Evolutionary conservation across 2,797 vertebrate species (phyloP), one percentile per base, ranked within the genome.

Genomic region (Paedocypris micromegethes): DNA sequence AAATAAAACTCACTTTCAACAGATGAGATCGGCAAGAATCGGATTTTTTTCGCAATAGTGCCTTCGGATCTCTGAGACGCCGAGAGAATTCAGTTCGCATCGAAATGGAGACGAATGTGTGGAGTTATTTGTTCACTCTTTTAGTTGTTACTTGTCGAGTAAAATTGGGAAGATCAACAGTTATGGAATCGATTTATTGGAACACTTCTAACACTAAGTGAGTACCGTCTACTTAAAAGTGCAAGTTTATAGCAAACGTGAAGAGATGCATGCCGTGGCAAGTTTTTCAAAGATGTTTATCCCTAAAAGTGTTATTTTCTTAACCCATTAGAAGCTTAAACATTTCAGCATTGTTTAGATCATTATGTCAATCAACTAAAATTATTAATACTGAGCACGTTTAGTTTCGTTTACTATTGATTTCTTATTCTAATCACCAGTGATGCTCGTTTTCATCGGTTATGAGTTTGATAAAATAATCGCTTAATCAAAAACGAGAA

Each of bases 151-250:
- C 54, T 5, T 74, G 74, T 47, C 48, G 68, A 47, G 49, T 69
- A 3, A 72, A 69, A 63, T 40, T 72, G 62, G 6, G 58, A 55
- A 68, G 79, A 9, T 84, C 87, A n/a, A 70, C 79, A 74, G 83
- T 86, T 39, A 76, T 91, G 79, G 88, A 89, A 61, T 86, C 88
- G 41, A 73, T 90, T 80, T 85, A 84, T 75, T 91, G 90, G 90
- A 90, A 87, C 73, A 83, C 81, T 61, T 86, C 88, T 64, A 89
- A 90, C 50, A 67, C 82, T n/a, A 88, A 87, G 90, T 91, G 81
- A 85, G 88, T 83, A 45, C 5, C 41, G 6, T 63, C 23, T 23
- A 23, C 23, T 23, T 23, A 23, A 23, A 23, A 23, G 23, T 23
- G 23, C 23, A 1, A 23, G 23, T 23, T 23, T 23, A 23, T 23